A percentile compares a stretch with the other conserved stretches of the same genome.
These are phyloP conservation scores for Hyla sarda DNA, from an alignment of 2,113 vertebrate species.

Conservation along the genomic window DNA sequence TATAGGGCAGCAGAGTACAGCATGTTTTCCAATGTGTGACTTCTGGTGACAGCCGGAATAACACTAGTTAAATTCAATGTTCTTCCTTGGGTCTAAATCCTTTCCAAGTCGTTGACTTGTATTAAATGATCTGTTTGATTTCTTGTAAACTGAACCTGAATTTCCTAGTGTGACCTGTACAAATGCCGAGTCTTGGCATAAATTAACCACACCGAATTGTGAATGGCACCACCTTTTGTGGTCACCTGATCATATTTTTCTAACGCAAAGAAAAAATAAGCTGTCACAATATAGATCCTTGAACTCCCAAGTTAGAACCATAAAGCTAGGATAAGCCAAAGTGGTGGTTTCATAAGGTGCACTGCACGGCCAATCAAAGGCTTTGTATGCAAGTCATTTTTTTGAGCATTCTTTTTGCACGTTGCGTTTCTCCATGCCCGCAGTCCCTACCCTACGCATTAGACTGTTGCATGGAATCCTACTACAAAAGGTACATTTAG, in stretches of 20 bases:
- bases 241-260: not conserved
- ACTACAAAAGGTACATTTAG: too few species aligned
- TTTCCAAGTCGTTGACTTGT: constrained; percentile 34
- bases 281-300: too few species aligned
- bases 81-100: not conserved
- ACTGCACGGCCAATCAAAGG: too few species aligned
- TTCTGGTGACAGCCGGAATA: not conserved
- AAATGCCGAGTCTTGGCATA: not conserved
- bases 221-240: not conserved
- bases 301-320: too few species aligned
- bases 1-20: constrained; percentile 32
- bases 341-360: too few species aligned
- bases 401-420: too few species aligned
- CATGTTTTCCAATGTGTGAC: not conserved
- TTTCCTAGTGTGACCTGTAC: not conserved
- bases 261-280: not conserved
- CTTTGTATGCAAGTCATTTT: too few species aligned
- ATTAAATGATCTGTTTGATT: not conserved
- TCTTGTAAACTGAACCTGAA: not conserved
- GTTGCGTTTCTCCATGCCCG: too few species aligned
- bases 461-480: too few species aligned
- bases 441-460: too few species aligned
- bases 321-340: too few species aligned
- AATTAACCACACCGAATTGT: not conserved
- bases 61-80: not conserved